Evolutionary conservation across 2,888 invertebrate genomes (phyloP).

Genomic region (Drosophila lacicola): DNA sequence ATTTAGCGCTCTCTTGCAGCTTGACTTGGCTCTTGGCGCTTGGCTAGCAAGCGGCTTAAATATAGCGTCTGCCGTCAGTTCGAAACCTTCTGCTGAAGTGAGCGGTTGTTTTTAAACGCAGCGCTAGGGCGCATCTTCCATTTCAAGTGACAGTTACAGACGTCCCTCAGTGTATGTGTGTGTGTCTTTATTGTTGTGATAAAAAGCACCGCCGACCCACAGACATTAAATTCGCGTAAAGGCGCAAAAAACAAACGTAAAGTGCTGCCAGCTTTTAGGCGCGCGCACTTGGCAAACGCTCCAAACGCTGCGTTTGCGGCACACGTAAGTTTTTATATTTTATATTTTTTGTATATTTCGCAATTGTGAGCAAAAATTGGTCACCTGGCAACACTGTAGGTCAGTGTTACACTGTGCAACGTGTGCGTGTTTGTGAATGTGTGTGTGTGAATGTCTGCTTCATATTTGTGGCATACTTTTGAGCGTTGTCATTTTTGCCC

Average conservation of each 20-base stretch:
- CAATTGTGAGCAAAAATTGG: constrained; percentile 32
- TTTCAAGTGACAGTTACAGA: constrained; percentile 29
- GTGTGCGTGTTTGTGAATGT: constrained; percentile 24
- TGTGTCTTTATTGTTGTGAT: constrained; percentile 57
- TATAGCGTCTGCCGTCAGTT: constrained; percentile 74
- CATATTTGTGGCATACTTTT: constrained; percentile 70
- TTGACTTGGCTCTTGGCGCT: constrained; percentile 15
- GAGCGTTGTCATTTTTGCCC: constrained; percentile 40
- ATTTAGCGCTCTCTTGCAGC: constrained; percentile 41
- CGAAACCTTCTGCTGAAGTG: constrained; percentile 75
- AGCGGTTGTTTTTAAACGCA: constrained; percentile 72
- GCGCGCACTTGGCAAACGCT: constrained; percentile 17
- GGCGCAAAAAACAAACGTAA: constrained; percentile 41
- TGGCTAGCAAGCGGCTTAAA: constrained; percentile 45
- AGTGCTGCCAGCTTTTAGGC: constrained; percentile 44
- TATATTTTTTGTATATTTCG: constrained; percentile 1
- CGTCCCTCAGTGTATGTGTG: constrained; percentile 10
- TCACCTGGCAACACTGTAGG: constrained; percentile 68
- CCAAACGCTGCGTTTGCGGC: not conserved
- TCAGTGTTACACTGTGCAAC: constrained; percentile 67
- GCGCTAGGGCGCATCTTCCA: constrained; percentile 56
- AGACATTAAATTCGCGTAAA: constrained; percentile 65
- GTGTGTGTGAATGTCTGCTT: constrained; percentile 30
- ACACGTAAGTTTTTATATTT: constrained; percentile 35
- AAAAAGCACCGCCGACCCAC: constrained; percentile 32